phyloP scores from a whole-genome alignment of 37 sponge, comb jelly and placozoan species.

The Agelas oroides region DNA sequence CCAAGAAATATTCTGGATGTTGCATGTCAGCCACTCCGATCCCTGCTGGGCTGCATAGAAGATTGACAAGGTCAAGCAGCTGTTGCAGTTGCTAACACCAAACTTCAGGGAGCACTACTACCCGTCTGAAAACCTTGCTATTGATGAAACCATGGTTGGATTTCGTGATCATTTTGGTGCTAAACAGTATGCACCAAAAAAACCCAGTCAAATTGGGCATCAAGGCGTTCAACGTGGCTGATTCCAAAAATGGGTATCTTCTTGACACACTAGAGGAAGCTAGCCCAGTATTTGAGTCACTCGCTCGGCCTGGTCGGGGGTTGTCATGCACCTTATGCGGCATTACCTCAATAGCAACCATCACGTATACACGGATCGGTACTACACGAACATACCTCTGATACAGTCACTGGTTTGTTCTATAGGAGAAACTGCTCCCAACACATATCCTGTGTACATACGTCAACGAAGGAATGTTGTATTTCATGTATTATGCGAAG shows the following conservation, averaged over 20 bases:
- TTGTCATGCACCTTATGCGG: constrained; percentile 3
- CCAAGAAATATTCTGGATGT: constrained; percentile 3
- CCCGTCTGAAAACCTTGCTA: constrained; percentile 3
- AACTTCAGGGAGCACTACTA: neutral
- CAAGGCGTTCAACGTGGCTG: constrained; percentile 42
- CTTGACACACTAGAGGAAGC: constrained; percentile 14
- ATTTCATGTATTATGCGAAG: no score
- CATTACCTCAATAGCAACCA: neutral
- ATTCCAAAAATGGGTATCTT: constrained; percentile 31
- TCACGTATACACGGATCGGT: neutral
- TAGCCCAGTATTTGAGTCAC: neutral
- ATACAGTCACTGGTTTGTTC: neutral
- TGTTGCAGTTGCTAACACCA: constrained; percentile 1
- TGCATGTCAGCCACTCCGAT: constrained; percentile 27
- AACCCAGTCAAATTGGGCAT: constrained; percentile 41
- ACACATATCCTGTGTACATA: no score
- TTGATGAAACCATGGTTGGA: constrained; percentile 41
- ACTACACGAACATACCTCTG: neutral
- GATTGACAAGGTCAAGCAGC: constrained; percentile 22
- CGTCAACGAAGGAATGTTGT: no score
- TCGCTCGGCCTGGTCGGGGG: constrained; percentile 10
- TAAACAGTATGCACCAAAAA: constrained; percentile 39
- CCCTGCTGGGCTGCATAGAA: neutral
- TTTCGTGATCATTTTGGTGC: constrained; percentile 32
- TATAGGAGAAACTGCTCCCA: no score